phyloP scores from a whole-genome alignment of 2,888 invertebrate species.

The Tinea semifulvella region DNA sequence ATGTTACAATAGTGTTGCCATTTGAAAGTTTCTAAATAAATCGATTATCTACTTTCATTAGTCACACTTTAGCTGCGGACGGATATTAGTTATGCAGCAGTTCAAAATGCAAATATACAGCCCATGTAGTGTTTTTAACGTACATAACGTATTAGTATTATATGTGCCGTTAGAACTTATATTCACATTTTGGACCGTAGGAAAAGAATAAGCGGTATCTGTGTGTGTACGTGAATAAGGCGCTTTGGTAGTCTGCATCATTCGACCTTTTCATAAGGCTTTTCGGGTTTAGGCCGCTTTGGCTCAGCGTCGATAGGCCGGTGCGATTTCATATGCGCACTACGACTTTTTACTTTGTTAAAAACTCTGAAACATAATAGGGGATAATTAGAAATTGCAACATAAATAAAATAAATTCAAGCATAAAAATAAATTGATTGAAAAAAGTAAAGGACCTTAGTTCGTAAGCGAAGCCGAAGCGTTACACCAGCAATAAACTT shows the following conservation, averaged over 20 bases:
- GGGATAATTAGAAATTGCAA: conserved; percentile 56
- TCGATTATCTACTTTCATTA: too few species aligned
- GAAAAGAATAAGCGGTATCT: too few species aligned
- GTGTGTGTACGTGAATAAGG: background rate
- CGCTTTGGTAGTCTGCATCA: conserved; percentile 43
- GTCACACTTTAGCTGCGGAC: too few species aligned
- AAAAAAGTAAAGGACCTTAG: conserved; percentile 28
- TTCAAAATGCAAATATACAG: too few species aligned
- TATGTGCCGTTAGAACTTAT: too few species aligned
- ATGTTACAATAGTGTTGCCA: too few species aligned
- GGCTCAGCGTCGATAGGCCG: conserved; percentile 87
- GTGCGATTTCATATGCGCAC: conserved; percentile 99
- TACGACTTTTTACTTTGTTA: conserved; percentile 97
- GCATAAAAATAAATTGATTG: conserved; percentile 25
- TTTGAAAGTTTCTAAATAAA: too few species aligned
- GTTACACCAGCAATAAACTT: conserved; percentile 37
- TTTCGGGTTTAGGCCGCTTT: conserved; percentile 71
- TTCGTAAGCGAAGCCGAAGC: conserved; percentile 40
- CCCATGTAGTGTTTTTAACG: too few species aligned
- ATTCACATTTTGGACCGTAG: too few species aligned
- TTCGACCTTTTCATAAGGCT: conserved; percentile 64
- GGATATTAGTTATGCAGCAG: too few species aligned
- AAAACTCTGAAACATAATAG: conserved; percentile 84
- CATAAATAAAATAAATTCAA: conserved; percentile 29
- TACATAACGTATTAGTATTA: too few species aligned